phyloP scores from a whole-genome alignment of 2,113 vertebrate species.

The Lepus americanus region DNA sequence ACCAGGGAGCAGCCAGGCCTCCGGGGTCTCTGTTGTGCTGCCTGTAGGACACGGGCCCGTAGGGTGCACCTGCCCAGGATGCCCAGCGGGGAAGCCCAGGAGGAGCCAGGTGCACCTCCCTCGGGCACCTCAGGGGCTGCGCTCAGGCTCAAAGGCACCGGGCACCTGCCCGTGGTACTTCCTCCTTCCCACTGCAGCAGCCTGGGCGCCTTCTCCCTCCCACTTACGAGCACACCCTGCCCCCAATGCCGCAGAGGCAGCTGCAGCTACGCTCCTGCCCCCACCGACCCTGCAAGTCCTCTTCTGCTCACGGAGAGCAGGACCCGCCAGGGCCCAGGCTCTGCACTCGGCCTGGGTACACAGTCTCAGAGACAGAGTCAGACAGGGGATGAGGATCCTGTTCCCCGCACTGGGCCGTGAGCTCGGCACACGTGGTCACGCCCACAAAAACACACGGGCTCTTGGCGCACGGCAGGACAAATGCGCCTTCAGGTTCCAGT shows the following conservation, averaged over 20 bases:
- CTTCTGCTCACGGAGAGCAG: background rate
- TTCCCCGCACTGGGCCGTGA: background rate
- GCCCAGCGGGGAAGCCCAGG: background rate
- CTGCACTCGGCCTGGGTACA: background rate
- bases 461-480: background rate
- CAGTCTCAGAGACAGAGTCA: background rate
- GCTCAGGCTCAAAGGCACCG: background rate
- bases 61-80: background rate
- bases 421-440: background rate
- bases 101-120: background rate
- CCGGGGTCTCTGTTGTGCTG: background rate
- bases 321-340: background rate
- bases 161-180: background rate
- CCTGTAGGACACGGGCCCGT: background rate
- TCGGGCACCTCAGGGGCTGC: background rate
- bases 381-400: background rate
- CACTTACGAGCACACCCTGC: background rate
- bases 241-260: background rate
- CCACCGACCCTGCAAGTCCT: background rate
- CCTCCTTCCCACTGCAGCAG: background rate
- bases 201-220: background rate
- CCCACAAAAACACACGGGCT: fast-evolving
- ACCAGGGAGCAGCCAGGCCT: background rate
- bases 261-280: background rate
- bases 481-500: too few species aligned